Base-by-base conservation (phyloP, 2,113 vertebrate species). In the Cyanoderma ruficeps region DNA sequence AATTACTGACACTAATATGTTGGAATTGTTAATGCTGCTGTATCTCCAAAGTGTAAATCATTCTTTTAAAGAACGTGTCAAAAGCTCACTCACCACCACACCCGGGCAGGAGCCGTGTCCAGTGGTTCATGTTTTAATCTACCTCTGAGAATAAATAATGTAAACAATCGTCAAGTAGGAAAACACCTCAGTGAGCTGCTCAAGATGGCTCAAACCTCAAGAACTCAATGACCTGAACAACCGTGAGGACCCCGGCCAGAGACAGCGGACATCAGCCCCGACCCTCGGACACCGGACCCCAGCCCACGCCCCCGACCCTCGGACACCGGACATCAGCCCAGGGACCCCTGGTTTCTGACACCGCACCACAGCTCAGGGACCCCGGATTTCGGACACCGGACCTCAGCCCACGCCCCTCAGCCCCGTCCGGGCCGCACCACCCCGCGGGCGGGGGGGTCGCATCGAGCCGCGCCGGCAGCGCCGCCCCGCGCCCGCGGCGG, bases 221-320 rank as follows among this genome's bases (percentile, higher is more conserved):
- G 8, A 21, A 49, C 10, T 52, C 33, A 33, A 17, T 8, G 7
- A 42, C 7, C 27, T 33, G 53, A 77, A 52, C 17, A 37, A 33
- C 12, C 0, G 6, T 2, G 9, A 24, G 11, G 17, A 31, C 11
- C 6, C 25, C 1, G 6, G 10, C 17, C 28, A 4, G 7, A 8
- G 47, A 30, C 37, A 30, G 4, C 2, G 11, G 46, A 47, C 22
- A 12, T 7, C 46, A 47, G 46, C 46, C 46, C 46, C 22, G 22
- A 5, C 11, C 46, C 46, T 47, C 46, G 11, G 6, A 47, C 46
- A 46, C 46, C 46, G 46, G 46, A 21, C 46, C 9, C 4, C 46
- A 21, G 46, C 46, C 46, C 46, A 46, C 9, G 20, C 8, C 46
- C 21, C 46, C 46, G 21, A 11, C 21, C 44, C 19, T 22, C 20